Conservation (phyloP, 2,797 vertebrate species). For the Xenops minutus region DNA sequence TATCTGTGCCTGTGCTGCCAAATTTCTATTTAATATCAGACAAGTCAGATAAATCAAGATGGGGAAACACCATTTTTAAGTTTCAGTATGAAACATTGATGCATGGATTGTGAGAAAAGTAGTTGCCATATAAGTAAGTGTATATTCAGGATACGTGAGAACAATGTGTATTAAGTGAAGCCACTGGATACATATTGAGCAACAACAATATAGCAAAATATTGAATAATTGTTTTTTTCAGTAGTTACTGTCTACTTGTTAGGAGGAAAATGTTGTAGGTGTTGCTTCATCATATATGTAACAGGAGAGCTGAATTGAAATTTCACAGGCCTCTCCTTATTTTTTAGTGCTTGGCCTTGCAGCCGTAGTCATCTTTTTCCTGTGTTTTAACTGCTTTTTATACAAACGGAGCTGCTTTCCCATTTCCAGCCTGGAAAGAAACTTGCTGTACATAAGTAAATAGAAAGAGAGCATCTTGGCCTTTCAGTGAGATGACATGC, state of each 20-base stretch:
- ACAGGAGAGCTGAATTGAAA: background rate
- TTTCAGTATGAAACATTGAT: background rate
- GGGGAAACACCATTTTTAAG: background rate
- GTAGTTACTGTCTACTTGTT: background rate
- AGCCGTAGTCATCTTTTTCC: background rate
- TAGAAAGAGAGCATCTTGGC: background rate
- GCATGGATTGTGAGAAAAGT: background rate
- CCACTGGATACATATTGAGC: background rate
- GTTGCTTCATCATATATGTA: background rate
- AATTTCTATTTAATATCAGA: background rate
- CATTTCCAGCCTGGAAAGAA: background rate
- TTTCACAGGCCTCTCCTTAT: background rate
- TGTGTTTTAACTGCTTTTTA: background rate
- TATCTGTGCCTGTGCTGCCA: background rate
- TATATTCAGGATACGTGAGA: background rate
- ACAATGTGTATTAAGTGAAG: background rate
- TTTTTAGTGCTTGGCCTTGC: background rate
- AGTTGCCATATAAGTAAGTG: background rate
- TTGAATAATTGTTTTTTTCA: background rate
- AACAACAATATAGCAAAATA: background rate
- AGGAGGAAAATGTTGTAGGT: background rate
- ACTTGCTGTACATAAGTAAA: background rate
- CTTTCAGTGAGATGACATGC: background rate
- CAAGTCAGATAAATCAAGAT: background rate
- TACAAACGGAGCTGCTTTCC: background rate